Conservation (phyloP, 2,797 vertebrate species). For the Pangasius sanitwongsei region DNA sequence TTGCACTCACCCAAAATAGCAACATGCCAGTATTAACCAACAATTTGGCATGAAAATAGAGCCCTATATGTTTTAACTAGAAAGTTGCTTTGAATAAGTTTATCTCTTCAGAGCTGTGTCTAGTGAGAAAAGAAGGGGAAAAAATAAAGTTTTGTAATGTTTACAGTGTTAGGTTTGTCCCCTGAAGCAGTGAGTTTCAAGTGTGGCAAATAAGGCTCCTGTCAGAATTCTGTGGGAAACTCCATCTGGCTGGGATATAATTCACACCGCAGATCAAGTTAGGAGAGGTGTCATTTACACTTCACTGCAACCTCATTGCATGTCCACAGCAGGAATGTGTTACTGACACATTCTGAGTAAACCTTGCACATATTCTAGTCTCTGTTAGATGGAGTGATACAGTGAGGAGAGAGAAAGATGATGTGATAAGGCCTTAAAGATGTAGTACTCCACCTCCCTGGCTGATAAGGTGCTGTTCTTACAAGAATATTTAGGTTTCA, state of each 20-base stretch:
- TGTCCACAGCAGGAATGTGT: constrained; percentile 51
- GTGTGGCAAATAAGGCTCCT: constrained; percentile 35
- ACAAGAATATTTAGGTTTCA: not conserved
- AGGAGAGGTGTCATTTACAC: constrained; percentile 58
- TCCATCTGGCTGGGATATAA: constrained; percentile 58
- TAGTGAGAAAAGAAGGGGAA: not conserved
- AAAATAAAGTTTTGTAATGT: not conserved
- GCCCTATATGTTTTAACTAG: not conserved
- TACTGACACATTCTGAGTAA: constrained; percentile 60
- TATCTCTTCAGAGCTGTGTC: not conserved
- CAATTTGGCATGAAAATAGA: not conserved
- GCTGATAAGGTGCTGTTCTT: not conserved
- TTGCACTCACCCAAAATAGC: not conserved
- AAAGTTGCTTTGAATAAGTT: not conserved
- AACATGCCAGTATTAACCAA: not conserved
- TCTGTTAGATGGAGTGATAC: constrained; percentile 32
- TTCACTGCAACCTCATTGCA: constrained; percentile 49
- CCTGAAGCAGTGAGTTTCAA: constrained; percentile 34
- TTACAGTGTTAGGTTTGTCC: constrained; percentile 30
- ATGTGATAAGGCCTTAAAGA: constrained; percentile 9
- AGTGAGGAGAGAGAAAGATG: constrained; percentile 20
- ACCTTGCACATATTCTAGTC: constrained; percentile 41
- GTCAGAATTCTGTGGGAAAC: constrained; percentile 52
- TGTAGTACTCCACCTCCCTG: not conserved
- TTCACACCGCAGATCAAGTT: constrained; percentile 57